Base-by-base conservation (phyloP, 2,888 invertebrate genomes). In the Chymomyza caudatula region DNA sequence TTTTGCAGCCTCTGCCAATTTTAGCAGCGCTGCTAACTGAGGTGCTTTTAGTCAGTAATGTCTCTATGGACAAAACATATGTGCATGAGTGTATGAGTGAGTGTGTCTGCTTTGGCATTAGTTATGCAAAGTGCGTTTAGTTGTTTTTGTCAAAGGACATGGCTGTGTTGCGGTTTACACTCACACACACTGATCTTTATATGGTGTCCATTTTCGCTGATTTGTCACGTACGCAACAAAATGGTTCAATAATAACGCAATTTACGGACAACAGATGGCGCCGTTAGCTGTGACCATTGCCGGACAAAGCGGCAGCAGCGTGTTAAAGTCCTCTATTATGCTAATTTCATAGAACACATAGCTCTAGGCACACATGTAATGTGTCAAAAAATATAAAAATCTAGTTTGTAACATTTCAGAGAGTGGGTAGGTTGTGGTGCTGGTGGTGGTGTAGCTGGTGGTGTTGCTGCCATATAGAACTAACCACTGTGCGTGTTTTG, bases 271-370 rank as follows among this genome's bases (percentile, higher is more conserved):
- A 57, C 77, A 80, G 80, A 73, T 84, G 80, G 69, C 71, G 71
- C 64, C 67, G 62, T 51, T 44, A 58, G 65, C 37, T 59, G 37
- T 23, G 55, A 47, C 19, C 47, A 37, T 2, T 8, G 29, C 47
- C 13, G 47, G 19, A 47, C 47, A 15, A 5, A 19, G 47, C 63
- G 67, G 65, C 73, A 70, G 54, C 74, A 73, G 81, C 84, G 83
- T 80, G 80, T 81, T 80, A 81, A 70, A 84, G 69, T 77, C 67
- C 69, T 70, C 71, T 78, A 80, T 80, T 80, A 84, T 81, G 84
- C 81, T 84, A 80, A 84, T 80, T 81, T 68, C 17, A 13, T 0
- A 2, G 29, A 8, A 11, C n/a, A 11, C 19, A 19, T 17, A 17
- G 29, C 29, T 37, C 11, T 37, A 2, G 29, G 29, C 17, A 47